phyloP scores from a whole-genome alignment of 2,113 vertebrate species.

The Parus major region DNA sequence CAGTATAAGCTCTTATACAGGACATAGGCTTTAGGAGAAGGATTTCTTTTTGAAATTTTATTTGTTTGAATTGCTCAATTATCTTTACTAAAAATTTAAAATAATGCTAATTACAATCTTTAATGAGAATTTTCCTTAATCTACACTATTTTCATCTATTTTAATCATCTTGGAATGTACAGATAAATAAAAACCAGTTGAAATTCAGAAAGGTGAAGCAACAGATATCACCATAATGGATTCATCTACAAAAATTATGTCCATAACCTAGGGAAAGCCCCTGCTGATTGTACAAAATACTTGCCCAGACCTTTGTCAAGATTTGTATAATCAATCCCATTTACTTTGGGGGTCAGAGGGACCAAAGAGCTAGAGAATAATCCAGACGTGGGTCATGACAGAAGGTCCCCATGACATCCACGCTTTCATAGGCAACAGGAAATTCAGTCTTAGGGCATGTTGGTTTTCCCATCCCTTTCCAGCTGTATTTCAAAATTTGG shows the following conservation, averaged over 20 bases:
- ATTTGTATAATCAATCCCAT: background rate
- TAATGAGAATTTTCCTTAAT: background rate
- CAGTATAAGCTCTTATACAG: background rate
- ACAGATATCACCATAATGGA: background rate
- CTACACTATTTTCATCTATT: background rate
- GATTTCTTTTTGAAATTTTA: background rate
- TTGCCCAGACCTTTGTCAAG: background rate
- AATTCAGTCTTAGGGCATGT: background rate
- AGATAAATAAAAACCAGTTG: background rate
- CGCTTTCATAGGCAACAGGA: rapidly evolving
- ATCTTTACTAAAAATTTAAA: background rate
- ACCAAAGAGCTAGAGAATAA: background rate
- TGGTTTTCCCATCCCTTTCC: background rate
- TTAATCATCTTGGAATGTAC: background rate
- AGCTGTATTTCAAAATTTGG: background rate
- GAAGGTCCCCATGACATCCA: background rate
- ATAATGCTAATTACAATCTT: background rate
- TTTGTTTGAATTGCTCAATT: background rate
- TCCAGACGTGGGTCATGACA: background rate
- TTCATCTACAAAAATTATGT: background rate
- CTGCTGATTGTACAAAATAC: background rate
- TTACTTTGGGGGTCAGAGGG: background rate
- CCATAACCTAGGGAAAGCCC: background rate
- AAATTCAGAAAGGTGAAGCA: background rate
- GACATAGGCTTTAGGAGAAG: background rate